Percentiles rank a stretch among this genome's conserved stretches.
These are phyloP conservation scores for Callithrix jacchus DNA, from an alignment of 2,113 vertebrate genomes.

Conservation along the genomic window DNA sequence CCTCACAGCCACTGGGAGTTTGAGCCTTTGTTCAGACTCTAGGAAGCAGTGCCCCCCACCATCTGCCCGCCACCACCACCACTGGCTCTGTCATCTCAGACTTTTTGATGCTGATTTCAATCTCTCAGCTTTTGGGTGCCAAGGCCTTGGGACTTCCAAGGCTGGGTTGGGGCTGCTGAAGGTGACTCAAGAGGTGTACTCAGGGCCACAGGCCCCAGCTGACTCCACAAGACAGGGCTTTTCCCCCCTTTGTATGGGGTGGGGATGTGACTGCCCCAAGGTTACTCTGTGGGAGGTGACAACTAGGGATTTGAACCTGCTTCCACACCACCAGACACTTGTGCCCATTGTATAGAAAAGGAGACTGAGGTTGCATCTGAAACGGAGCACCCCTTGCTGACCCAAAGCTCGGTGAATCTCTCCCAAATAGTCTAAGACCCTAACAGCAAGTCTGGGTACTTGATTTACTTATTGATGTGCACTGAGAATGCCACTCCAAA, in stretches of 20 bases:
- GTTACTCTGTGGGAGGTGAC: not conserved
- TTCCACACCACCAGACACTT: not conserved
- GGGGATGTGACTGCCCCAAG: accelerated
- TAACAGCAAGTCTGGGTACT: not conserved
- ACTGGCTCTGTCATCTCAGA: not conserved
- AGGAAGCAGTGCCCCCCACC: no score
- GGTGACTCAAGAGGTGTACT: not conserved
- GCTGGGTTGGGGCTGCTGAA: not conserved
- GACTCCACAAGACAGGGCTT: not conserved
- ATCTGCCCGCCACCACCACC: no score
- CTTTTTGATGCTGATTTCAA: not conserved
- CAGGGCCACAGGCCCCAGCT: not conserved
- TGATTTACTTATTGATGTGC: not conserved
- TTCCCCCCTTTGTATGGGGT: not conserved
- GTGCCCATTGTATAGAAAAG: not conserved
- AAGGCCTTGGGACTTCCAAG: not conserved
- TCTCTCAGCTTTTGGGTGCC: not conserved
- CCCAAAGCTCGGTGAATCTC: not conserved
- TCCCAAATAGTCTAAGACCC: not conserved
- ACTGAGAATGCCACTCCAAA: not conserved
- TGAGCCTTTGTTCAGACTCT: not conserved
- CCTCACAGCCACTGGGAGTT: not conserved
- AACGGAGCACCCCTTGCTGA: not conserved
- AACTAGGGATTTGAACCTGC: not conserved
- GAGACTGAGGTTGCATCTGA: not conserved